phyloP scores from a whole-genome alignment of 2,113 vertebrate species.

The Heterotilapia buettikoferi region DNA sequence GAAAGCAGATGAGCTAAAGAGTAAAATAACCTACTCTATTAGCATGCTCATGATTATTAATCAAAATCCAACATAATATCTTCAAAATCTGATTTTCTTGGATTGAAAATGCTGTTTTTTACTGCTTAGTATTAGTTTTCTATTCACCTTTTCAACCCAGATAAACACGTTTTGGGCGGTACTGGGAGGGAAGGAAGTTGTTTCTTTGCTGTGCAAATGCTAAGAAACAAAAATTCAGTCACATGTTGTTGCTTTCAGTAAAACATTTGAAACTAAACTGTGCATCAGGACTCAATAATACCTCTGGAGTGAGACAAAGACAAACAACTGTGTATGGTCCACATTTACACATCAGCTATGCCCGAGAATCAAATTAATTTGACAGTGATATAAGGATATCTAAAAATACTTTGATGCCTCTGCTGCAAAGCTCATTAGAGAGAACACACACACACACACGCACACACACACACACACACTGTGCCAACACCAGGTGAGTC shows the following conservation, averaged over 20 bases:
- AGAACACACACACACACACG: background rate
- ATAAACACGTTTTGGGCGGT: background rate
- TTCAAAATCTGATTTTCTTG: background rate
- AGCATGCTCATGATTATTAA: background rate
- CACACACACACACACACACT: background rate
- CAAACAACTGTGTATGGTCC: background rate
- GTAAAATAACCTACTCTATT: background rate
- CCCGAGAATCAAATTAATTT: background rate
- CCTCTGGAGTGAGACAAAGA: background rate
- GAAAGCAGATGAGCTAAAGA: background rate
- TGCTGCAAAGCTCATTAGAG: background rate
- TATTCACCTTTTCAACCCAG: background rate
- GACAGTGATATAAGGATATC: background rate
- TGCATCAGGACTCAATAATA: background rate
- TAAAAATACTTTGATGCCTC: background rate
- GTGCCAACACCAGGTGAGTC: constrained; percentile 35
- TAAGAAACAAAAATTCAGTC: background rate
- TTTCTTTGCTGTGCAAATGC: background rate
- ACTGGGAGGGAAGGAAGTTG: background rate
- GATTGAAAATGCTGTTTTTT: background rate
- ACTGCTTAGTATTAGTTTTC: background rate
- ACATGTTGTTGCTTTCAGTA: background rate
- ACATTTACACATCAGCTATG: background rate
- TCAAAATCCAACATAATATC: background rate
- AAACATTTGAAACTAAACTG: background rate